Conservation (phyloP, 37 sponge, comb jelly and placozoan species). For the Cliona cf. orientalis region DNA sequence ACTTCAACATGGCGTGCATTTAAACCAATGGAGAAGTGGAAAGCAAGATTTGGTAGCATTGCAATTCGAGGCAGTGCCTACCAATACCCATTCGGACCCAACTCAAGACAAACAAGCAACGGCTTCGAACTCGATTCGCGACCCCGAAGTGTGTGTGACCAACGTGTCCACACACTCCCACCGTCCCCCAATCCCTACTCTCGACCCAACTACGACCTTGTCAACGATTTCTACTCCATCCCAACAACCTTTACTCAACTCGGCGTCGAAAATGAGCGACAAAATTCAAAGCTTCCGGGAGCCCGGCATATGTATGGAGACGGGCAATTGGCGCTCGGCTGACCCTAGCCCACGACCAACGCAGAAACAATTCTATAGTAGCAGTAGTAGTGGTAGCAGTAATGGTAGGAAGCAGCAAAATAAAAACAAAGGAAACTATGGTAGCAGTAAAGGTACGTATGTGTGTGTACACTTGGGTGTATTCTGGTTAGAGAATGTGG, state of each 20-base stretch:
- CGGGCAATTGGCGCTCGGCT: constrained; percentile 26
- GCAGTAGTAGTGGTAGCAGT: constrained; percentile 11
- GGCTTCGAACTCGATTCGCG: not conserved
- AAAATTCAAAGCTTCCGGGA: constrained; percentile 23
- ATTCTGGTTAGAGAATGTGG: no score
- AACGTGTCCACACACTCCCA: no score
- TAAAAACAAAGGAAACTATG: constrained; percentile 9
- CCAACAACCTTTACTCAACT: not conserved
- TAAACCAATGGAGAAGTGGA: constrained; percentile 50
- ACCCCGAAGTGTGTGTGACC: no score
- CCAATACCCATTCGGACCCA: not conserved
- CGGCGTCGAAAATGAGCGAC: no score
- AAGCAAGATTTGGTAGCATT: constrained; percentile 31
- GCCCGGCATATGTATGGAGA: constrained; percentile 8
- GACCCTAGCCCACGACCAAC: not conserved
- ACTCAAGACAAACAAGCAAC: not conserved
- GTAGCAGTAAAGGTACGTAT: constrained; percentile 19
- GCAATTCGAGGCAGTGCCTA: constrained; percentile 46
- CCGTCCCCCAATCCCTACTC: not conserved
- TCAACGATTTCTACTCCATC: constrained; percentile 1
- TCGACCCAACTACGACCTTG: not conserved
- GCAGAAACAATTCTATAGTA: not conserved
- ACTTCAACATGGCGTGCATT: constrained; percentile 25
- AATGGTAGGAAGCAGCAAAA: not conserved
- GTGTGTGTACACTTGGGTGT: no score